Evolutionary conservation across 2,113 vertebrate species (phyloP), one percentile per base, ranked within the genome.

Genomic region (Nicator chloris): DNA sequence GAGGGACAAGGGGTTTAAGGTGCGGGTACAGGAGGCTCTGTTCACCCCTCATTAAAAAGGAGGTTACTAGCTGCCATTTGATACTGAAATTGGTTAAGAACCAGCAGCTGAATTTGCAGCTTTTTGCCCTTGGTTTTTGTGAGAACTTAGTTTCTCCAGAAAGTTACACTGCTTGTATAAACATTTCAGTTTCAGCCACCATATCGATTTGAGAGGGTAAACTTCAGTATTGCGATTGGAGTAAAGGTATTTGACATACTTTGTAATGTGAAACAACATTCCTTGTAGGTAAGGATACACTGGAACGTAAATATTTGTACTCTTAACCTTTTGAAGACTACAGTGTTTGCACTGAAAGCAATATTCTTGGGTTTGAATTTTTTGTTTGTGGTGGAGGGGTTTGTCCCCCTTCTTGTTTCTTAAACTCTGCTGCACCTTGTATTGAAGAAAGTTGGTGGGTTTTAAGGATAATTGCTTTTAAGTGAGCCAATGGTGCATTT

Each of bases 271-370:
- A 95, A 94, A 39, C 66, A 77, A 64, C 90, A 84, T 95, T 96
- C 91, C 82, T 88, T 83, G 70, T 89, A 82, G 73, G 93, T 95
- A 93, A 80, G 83, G 86, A 95, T 91, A 96, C 84, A 81, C 94
- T 96, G 94, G 91, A 95, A 97, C 37, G 21, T 96, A 94, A 95
- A 92, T 96, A 90, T 97, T 95, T 95, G 91, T 92, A 53, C 94
- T 92, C 65, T n/a, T 72, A 94, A 75, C 75, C 71, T 93, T 92
- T 86, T 93, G 88, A 93, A 93, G 90, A 91, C 88, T 91, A 94
- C 86, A 66, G 50, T 94, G 94, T 95, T 97, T 95, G 95, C 95
- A 97, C 96, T 95, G 96, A 83, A 90, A 95, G 77, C 79, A 80
- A 70, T 94, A 73, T 83, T 95, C 92, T 86, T 86, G 59, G 19